phyloP scores from a whole-genome alignment of 2,113 vertebrate species.

The Egretta garzetta region DNA sequence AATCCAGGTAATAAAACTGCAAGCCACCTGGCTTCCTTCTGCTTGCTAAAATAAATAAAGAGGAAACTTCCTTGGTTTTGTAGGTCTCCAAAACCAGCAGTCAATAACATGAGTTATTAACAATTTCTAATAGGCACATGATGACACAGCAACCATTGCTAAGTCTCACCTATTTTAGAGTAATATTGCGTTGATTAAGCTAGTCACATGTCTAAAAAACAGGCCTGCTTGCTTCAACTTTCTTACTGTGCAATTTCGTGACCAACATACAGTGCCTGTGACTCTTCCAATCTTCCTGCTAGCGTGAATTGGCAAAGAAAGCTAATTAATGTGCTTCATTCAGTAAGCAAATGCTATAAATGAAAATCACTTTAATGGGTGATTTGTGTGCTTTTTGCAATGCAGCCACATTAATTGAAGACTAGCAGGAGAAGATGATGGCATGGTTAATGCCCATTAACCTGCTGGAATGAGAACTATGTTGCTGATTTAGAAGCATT shows the following conservation, averaged over 20 bases:
- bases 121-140: neutral
- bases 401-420: neutral
- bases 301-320: accelerated
- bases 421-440: neutral
- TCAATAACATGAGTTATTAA: neutral
- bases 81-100: neutral
- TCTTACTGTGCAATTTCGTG: neutral
- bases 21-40: neutral
- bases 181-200: neutral
- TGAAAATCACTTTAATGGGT: neutral
- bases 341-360: neutral
- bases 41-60: neutral
- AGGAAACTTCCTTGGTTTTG: neutral
- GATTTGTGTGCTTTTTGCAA: neutral
- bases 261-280: neutral
- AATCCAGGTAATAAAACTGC: neutral
- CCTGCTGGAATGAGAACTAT: neutral
- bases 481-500: neutral
- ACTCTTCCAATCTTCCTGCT: neutral
- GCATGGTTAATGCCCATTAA: conserved; percentile 5
- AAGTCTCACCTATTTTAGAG: neutral
- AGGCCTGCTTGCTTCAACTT: neutral
- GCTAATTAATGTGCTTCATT: neutral
- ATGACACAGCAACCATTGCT: neutral
- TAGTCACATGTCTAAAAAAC: neutral